phyloP scores from a whole-genome alignment of 92 coral and sea anemone genomes.

The Montipora capitata region DNA sequence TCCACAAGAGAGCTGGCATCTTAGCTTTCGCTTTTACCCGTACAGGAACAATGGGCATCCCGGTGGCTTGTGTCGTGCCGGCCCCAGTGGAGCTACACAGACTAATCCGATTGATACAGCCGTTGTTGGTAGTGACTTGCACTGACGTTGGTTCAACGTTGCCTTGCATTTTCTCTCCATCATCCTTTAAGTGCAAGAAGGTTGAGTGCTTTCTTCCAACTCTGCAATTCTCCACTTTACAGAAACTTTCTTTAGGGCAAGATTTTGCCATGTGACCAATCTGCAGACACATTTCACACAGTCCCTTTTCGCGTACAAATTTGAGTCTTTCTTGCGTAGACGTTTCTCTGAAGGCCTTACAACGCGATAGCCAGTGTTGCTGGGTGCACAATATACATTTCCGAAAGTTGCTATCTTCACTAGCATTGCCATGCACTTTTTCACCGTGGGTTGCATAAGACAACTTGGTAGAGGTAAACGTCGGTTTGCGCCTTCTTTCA shows the following conservation, averaged over 20 bases:
- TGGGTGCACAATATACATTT: not conserved
- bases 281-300: constrained; percentile 79
- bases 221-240: no score
- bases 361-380: constrained; percentile 67
- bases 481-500: no score
- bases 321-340: constrained; percentile 22
- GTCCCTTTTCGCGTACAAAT: constrained; percentile 34
- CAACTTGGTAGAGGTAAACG: no score
- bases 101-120: not conserved
- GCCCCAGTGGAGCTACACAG: not conserved
- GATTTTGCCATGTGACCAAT: constrained; percentile 57
- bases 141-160: constrained; percentile 45
- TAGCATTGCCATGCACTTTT: not conserved
- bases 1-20: not conserved
- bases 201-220: no score
- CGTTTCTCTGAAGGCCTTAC: constrained; percentile 62
- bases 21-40: no score
- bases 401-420: constrained; percentile 28
- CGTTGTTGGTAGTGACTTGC: not conserved
- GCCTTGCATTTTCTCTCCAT: no score
- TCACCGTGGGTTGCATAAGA: not conserved
- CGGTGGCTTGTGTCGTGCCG: no score
- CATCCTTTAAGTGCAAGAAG: no score
- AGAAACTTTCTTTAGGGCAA: not conserved
- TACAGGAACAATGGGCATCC: no score